These are phyloP conservation scores for Castor canadensis DNA, from an alignment of 2,113 vertebrate genomes.

Conservation along the genomic window DNA sequence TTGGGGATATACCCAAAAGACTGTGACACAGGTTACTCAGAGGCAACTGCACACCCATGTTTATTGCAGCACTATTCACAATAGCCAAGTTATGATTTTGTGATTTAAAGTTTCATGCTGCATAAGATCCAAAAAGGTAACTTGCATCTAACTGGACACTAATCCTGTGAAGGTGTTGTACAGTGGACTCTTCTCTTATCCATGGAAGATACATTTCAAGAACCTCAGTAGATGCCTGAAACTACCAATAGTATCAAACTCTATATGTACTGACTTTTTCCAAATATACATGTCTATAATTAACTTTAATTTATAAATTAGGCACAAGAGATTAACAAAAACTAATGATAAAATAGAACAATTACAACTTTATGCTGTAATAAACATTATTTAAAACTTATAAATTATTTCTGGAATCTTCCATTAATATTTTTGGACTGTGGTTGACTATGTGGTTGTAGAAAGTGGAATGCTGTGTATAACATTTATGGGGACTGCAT, in stretches of 20 bases:
- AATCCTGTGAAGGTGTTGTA: not conserved
- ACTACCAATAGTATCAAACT: not conserved
- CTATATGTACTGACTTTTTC: not conserved
- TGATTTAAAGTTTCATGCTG: not conserved
- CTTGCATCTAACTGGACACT: not conserved
- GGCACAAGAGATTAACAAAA: not conserved
- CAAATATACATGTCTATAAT: not conserved
- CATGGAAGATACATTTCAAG: not conserved
- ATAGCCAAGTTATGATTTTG: no score
- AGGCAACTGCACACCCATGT: no score
- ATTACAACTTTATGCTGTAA: not conserved
- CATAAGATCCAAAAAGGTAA: not conserved
- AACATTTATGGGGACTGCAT: not conserved
- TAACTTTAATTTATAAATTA: not conserved
- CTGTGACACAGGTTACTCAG: no score
- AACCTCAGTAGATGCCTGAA: not conserved
- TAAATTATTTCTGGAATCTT: not conserved
- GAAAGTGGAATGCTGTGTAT: no score
- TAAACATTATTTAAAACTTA: not conserved
- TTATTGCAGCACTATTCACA: no score
- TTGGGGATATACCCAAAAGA: no score
- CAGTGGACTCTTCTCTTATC: not conserved
- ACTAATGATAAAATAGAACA: not conserved
- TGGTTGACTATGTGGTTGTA: not conserved
- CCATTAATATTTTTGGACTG: not conserved